Evolutionary conservation across 1,140 invertebrate genomes (phyloP), one percentile per base, ranked within the genome.

Genomic region (Anoplolepis gracilipes): DNA sequence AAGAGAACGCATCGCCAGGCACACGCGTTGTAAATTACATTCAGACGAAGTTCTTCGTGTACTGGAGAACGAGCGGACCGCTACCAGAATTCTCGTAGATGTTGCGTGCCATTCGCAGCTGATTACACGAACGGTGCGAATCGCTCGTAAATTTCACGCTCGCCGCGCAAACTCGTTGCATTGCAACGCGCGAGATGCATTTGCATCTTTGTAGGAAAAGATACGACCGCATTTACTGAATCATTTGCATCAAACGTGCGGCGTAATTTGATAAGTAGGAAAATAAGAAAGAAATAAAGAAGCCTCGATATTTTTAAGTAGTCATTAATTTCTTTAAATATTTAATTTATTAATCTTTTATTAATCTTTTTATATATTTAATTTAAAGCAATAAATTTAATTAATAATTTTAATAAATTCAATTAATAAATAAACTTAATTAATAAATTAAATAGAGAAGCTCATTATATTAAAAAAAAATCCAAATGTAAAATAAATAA

Each of bases 91-190:
- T 6, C 16, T 13, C 28, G 73, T 19, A 16, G 55, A 62, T 30
- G 25, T 16, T 53, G 59, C 13, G 11, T 61, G 10, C 10, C 30
- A n/a, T 67, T 10, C 33, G 13, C 11, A 1, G 30, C n/a, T 16
- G 11, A 78, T 33, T 53, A 39, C 33, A 19, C 25, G 39, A 25
- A 42, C 25, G 30, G 46, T 42, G 70, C 30, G 13, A 46, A 42
- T 77, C 39, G 30, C 42, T 55, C n/a, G n/a, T 79, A 78, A 78
- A 78, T 67, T 67, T 55, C 25, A 25, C 19, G 13, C 11, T 30
- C 11, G 46, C 7, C 25, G 25, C 16, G 36, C 73, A 59, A 59
- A 1, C 16, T 28, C 36, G 8, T 64, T 39, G 39, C 33, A 16
- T 62, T 25, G 39, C 42, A 25, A 25, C 36, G 19, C 39, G 39